These are phyloP conservation scores for Melanotaenia boesemani DNA, from an alignment of 2,797 vertebrate genomes.

Conservation along the genomic window DNA sequence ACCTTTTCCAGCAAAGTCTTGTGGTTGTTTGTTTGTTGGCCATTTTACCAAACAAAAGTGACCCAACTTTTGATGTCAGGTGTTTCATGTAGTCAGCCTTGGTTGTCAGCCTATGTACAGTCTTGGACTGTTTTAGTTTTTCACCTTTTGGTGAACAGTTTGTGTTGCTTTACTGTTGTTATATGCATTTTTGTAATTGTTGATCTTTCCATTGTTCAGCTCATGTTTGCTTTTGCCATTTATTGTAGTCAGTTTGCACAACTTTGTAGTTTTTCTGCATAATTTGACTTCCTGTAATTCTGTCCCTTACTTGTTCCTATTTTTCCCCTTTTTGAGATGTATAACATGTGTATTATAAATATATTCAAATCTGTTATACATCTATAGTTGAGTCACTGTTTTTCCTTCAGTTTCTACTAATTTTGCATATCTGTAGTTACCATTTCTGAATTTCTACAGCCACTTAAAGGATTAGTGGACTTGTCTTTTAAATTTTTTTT, in stretches of 20 bases:
- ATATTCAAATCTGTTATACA: too few species aligned
- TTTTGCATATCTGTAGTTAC: too few species aligned
- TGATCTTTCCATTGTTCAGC: background rate
- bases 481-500: too few species aligned
- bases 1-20: background rate
- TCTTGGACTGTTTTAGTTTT: background rate
- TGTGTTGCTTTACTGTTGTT: background rate
- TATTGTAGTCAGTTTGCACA: background rate
- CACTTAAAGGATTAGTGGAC: background rate
- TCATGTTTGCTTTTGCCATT: background rate
- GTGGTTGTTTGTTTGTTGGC: background rate
- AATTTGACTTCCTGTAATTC: background rate
- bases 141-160: background rate
- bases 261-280: background rate
- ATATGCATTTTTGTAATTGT: background rate
- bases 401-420: too few species aligned
- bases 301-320: background rate
- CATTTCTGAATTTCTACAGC: too few species aligned
- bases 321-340: background rate
- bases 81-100: background rate
- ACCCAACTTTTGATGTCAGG: too few species aligned
- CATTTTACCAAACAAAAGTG: too few species aligned
- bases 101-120: background rate
- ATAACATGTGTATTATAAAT: too few species aligned
- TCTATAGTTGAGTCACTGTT: too few species aligned